These are phyloP conservation scores for Aphidius colemani DNA, from an alignment of 2,888 invertebrate species.

Conservation along the genomic window DNA sequence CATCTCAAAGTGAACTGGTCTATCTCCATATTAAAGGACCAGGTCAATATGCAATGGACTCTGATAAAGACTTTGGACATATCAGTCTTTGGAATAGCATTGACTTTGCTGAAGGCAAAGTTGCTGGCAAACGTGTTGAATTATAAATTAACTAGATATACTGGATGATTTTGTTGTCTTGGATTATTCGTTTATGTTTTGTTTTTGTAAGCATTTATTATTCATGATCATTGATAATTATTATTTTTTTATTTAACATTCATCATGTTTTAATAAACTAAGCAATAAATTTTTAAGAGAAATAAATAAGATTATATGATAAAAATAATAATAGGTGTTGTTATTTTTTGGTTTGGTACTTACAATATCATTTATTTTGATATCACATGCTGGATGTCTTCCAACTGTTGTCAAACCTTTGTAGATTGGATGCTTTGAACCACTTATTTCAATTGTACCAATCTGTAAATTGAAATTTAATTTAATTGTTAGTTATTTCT, in stretches of 20 bases:
- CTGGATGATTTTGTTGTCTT: slow-evolving; percentile 9
- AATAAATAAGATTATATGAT: background rate
- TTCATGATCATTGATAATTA: background rate
- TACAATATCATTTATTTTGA: slow-evolving; percentile 36
- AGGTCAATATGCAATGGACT: slow-evolving; percentile 59
- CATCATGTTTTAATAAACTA: background rate
- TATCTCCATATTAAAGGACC: slow-evolving; percentile 65
- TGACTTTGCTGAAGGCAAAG: slow-evolving; percentile 67
- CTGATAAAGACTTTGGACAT: slow-evolving; percentile 63
- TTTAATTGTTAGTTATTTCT: slow-evolving; percentile 1
- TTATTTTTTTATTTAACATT: background rate
- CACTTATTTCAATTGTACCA: slow-evolving; percentile 32
- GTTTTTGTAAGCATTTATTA: background rate
- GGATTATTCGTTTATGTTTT: background rate
- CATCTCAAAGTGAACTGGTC: slow-evolving; percentile 59
- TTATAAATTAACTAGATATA: slow-evolving; percentile 24
- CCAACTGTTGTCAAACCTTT: slow-evolving; percentile 41
- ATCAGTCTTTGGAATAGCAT: slow-evolving; percentile 68
- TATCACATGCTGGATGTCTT: slow-evolving; percentile 32
- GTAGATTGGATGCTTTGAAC: slow-evolving; percentile 29
- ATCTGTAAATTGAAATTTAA: slow-evolving; percentile 31
- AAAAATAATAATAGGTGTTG: background rate
- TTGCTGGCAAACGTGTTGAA: slow-evolving; percentile 50
- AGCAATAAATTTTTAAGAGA: background rate
- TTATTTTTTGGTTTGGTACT: slow-evolving; percentile 19